phyloP scores from a whole-genome alignment of 2,888 invertebrate genomes.

The Plagiodera versicolora region DNA sequence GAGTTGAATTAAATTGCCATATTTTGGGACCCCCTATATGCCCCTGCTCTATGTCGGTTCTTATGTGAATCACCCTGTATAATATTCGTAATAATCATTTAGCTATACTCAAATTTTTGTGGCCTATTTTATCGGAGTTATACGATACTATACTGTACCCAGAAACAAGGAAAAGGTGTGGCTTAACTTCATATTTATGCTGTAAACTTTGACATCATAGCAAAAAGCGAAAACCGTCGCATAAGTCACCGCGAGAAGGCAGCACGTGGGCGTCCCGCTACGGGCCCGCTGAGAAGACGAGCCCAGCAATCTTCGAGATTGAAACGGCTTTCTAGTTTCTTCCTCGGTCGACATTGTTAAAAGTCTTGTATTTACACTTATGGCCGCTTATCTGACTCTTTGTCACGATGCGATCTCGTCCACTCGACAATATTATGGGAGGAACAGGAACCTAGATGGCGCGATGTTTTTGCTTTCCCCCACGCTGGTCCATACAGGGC shows the following conservation, averaged over 20 bases:
- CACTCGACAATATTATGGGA: neutral
- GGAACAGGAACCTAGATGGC: neutral
- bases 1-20: too few species aligned
- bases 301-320: slow-evolving; percentile 21
- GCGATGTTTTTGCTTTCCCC: neutral
- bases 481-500: neutral
- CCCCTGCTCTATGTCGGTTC: too few species aligned
- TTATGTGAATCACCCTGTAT: too few species aligned
- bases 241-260: slow-evolving; percentile 24
- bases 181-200: too few species aligned
- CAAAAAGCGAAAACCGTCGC: neutral
- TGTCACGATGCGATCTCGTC: neutral
- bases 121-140: too few species aligned
- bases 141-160: too few species aligned
- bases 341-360: slow-evolving; percentile 17
- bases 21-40: too few species aligned
- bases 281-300: slow-evolving; percentile 24
- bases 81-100: too few species aligned
- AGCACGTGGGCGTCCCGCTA: slow-evolving; percentile 21
- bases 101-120: too few species aligned
- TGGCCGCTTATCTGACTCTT: slow-evolving; percentile 6
- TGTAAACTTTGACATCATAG: too few species aligned
- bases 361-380: slow-evolving; percentile 14
- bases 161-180: too few species aligned
- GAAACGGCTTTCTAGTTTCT: slow-evolving; percentile 23